These are phyloP conservation scores for Megaustenia siamemsis DNA, from an alignment of 2,888 invertebrate genomes.

Conservation along the genomic window DNA sequence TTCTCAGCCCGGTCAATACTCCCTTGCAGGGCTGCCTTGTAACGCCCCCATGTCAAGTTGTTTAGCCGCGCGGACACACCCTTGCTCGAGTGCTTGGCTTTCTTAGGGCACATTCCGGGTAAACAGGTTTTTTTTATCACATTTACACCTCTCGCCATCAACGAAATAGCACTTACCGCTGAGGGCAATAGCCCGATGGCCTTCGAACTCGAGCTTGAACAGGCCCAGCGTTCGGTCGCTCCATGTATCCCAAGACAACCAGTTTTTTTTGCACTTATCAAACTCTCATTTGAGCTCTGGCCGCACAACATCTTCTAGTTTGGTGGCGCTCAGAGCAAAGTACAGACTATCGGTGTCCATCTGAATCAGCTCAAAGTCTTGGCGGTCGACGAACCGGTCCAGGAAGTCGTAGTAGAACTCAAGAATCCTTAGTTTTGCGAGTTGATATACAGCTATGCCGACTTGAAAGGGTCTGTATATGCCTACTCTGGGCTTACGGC, in stretches of 20 bases:
- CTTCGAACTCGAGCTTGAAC: constrained; percentile 2
- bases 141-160: too few species aligned
- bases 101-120: too few species aligned
- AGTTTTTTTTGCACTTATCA: not conserved
- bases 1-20: not conserved
- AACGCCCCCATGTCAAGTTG: constrained; percentile 1
- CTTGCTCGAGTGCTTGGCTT: too few species aligned
- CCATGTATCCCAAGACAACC: not conserved
- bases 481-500: not conserved
- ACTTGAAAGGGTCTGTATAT: not conserved
- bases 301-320: not conserved
- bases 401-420: constrained; percentile 10
- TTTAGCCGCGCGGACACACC: too few species aligned
- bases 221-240: constrained; percentile 2
- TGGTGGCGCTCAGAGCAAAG: not conserved
- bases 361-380: constrained; percentile 9
- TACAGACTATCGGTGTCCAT: constrained; percentile 10
- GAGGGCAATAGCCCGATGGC: not conserved
- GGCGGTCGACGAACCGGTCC: not conserved
- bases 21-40: not conserved
- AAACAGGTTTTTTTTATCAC: too few species aligned
- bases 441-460: not conserved
- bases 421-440: not conserved
- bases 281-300: not conserved
- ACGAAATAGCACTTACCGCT: too few species aligned